Conservation (phyloP, 1,140 invertebrate genomes). For the Steinernema feltiae region DNA sequence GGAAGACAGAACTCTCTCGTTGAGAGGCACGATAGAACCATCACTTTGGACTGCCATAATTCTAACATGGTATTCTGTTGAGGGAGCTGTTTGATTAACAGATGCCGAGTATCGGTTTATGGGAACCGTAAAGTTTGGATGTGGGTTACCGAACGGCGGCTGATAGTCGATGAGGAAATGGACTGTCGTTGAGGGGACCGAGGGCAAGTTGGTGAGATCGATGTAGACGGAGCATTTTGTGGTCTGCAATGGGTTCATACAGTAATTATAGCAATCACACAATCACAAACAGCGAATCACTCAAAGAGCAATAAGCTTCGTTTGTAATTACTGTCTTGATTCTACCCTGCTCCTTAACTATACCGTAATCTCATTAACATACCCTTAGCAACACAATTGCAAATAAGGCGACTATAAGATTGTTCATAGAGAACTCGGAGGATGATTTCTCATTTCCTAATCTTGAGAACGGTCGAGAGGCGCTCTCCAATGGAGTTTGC, state of each 20-base stretch:
- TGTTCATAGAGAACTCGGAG: slow-evolving; percentile 2
- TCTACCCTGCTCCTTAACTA: no score
- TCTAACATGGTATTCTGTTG: background rate
- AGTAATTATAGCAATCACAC: no score
- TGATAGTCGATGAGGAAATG: background rate
- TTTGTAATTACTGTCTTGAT: no score
- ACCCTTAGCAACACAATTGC: background rate
- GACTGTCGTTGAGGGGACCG: background rate
- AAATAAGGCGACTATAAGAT: background rate
- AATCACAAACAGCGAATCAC: no score
- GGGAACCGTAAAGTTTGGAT: background rate
- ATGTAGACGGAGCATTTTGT: background rate
- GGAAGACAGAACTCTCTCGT: background rate
- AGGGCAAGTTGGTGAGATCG: background rate
- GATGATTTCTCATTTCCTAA: background rate
- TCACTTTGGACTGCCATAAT: background rate
- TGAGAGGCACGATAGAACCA: background rate
- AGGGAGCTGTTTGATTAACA: background rate
- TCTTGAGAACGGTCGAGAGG: background rate
- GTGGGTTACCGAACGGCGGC: background rate
- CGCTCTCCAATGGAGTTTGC: background rate
- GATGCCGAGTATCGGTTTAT: background rate
- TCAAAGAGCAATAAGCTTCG: no score
- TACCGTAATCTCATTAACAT: background rate
- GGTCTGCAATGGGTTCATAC: background rate